phyloP scores from a whole-genome alignment of 2,113 vertebrate genomes.

The Perca schrenkii region DNA sequence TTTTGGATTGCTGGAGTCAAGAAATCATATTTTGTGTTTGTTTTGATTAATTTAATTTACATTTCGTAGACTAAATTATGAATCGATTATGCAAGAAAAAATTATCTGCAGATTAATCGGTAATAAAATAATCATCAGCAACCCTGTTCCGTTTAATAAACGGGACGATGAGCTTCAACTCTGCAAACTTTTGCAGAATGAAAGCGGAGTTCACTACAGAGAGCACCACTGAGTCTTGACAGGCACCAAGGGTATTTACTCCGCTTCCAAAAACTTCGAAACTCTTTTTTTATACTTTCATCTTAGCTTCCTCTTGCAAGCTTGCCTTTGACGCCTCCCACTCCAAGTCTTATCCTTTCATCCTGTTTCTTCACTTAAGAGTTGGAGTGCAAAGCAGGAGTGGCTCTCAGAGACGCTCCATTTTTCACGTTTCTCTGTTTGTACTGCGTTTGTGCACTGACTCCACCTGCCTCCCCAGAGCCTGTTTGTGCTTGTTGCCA shows the following conservation, averaged over 20 bases:
- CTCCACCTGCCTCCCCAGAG: conserved; percentile 34
- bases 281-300: conserved; percentile 64
- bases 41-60: background rate
- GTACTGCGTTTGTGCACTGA: conserved; percentile 9
- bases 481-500: conserved; percentile 46
- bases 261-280: conserved; percentile 64
- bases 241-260: conserved; percentile 71
- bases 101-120: background rate
- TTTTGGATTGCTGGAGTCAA: background rate
- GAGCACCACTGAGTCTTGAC: conserved; percentile 55
- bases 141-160: background rate
- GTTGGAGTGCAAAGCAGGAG: conserved; percentile 43
- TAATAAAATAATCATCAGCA: background rate
- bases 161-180: background rate
- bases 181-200: conserved; percentile 48
- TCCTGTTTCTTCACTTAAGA: conserved; percentile 44
- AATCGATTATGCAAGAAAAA: background rate
- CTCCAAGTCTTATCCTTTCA: conserved; percentile 58
- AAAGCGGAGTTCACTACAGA: conserved; percentile 49
- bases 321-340: conserved; percentile 54
- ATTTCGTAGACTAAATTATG: background rate
- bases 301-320: conserved; percentile 64
- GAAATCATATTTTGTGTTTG: background rate
- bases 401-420: conserved; percentile 46
- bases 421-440: conserved; percentile 50